phyloP scores from a whole-genome alignment of 2,113 vertebrate genomes.

The Marcusenius ussheri region DNA sequence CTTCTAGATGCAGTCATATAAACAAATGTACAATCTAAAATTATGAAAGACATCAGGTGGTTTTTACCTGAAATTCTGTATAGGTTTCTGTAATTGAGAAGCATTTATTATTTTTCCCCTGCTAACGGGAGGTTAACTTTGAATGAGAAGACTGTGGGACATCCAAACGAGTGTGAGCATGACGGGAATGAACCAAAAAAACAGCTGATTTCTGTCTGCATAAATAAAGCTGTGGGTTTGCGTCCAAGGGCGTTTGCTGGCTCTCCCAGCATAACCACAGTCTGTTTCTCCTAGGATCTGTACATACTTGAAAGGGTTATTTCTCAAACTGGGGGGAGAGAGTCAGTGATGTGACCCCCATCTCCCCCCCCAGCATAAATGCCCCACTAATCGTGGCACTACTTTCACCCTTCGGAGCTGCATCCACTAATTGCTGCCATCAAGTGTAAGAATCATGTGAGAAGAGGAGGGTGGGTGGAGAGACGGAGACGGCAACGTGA shows the following conservation, averaged over 20 bases:
- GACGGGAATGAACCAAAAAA: not conserved
- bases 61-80: not conserved
- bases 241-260: not conserved
- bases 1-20: not conserved
- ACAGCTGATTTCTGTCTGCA: not conserved
- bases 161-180: not conserved
- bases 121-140: not conserved
- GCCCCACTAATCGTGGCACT: slow-evolving; percentile 34
- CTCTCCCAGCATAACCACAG: not conserved
- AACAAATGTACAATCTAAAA: not conserved
- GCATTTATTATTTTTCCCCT: not conserved
- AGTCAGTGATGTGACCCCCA: not conserved
- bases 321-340: not conserved
- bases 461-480: slow-evolving; percentile 13
- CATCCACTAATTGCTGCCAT: slow-evolving; percentile 30
- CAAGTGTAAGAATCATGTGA: slow-evolving; percentile 24
- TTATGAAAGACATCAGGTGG: not conserved
- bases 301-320: not conserved
- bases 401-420: slow-evolving; percentile 28
- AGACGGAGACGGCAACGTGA: slow-evolving; percentile 14
- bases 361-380: slow-evolving; percentile 29
- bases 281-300: not conserved
- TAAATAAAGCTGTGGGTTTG: not conserved
- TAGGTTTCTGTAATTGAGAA: slow-evolving; percentile 1
- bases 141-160: not conserved